A percentile compares a stretch with the other conserved stretches of the same genome.
These are phyloP conservation scores for Cryptops parisi DNA, from an alignment of 2,888 invertebrate species.

Conservation along the genomic window DNA sequence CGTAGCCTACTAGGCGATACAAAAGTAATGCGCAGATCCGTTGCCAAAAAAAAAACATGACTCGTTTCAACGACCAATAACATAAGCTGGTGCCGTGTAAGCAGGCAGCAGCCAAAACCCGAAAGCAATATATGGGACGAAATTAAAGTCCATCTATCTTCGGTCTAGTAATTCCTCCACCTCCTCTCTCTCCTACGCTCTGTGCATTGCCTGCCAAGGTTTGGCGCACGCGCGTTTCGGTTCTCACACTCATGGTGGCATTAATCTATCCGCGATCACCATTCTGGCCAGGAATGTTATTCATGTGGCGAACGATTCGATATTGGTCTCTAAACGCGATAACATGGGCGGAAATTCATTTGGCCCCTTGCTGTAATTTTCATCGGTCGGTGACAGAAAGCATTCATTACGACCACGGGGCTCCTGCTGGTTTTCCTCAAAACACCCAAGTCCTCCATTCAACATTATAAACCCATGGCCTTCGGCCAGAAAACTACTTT, in stretches of 20 bases:
- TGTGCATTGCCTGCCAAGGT: no score
- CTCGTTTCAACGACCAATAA: no score
- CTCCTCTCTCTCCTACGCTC: no score
- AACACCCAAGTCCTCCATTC: neutral
- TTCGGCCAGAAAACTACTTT: neutral
- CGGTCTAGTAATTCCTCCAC: neutral
- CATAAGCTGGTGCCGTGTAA: no score
- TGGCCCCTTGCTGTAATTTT: neutral
- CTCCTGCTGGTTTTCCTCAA: neutral
- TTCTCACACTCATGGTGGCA: neutral
- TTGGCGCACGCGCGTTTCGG: neutral
- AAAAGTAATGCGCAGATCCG: no score
- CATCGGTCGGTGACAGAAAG: neutral
- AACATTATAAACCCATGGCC: neutral
- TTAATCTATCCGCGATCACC: conserved; percentile 11
- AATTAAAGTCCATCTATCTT: conserved; percentile 1
- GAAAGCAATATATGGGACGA: neutral
- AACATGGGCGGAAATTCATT: neutral
- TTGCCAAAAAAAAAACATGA: no score
- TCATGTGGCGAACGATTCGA: conserved; percentile 4
- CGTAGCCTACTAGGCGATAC: no score
- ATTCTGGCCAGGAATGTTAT: conserved; percentile 11
- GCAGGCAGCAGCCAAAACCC: no score
- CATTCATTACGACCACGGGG: neutral
- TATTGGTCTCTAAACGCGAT: neutral